A percentile compares a stretch with the other conserved stretches of the same genome.
phyloP scores from a whole-genome alignment of 2,797 vertebrate species.

The Borostomias antarcticus region DNA sequence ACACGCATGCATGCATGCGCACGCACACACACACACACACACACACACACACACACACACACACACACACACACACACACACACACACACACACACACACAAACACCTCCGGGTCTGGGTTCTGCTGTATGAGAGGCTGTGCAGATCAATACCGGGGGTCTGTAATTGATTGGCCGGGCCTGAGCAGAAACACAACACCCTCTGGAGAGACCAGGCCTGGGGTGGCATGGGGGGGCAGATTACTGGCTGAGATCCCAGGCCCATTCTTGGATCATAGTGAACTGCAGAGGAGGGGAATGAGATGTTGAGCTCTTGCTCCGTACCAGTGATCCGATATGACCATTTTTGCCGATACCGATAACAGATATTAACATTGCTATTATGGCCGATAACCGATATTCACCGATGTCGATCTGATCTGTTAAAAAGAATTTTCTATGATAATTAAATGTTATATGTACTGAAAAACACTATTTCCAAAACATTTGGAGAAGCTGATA shows the following conservation, averaged over 20 bases:
- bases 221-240: neutral
- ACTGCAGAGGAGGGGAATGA: neutral
- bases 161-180: conserved; percentile 29
- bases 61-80: neutral
- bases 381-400: too few species aligned
- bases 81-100: neutral
- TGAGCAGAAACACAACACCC: conserved; percentile 28
- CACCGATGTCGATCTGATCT: too few species aligned
- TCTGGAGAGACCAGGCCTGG: neutral
- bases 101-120: conserved; percentile 7
- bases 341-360: too few species aligned
- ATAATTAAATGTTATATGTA: too few species aligned
- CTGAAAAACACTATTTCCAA: too few species aligned
- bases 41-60: neutral
- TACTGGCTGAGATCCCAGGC: conserved; percentile 4
- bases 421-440: too few species aligned
- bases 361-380: too few species aligned
- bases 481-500: too few species aligned
- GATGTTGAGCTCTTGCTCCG: neutral
- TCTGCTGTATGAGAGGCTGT: conserved; percentile 8
- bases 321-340: too few species aligned
- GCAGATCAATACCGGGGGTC: conserved; percentile 20
- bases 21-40: neutral
- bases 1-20: neutral
- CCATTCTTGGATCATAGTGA: neutral